phyloP scores from a whole-genome alignment of 1,140 invertebrate genomes.

The Drosophila eugracilis region DNA sequence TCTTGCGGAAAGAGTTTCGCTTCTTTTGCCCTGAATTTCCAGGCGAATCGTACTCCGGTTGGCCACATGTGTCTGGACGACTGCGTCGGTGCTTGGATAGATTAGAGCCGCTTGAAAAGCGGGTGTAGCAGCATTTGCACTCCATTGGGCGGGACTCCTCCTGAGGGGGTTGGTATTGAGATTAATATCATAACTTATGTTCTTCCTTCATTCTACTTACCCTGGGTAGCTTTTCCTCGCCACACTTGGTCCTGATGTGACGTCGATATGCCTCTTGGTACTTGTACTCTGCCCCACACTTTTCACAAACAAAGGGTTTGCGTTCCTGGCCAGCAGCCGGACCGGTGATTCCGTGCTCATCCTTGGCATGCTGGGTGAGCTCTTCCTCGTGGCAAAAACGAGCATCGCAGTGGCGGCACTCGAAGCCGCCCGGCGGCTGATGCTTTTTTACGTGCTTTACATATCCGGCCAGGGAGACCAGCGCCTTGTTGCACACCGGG shows the following conservation, averaged over 20 bases:
- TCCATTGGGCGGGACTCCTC: constrained; percentile 78
- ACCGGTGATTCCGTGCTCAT: constrained; percentile 40
- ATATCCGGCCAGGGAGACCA: constrained; percentile 73
- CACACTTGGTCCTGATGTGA: constrained; percentile 83
- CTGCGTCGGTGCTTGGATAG: constrained; percentile 84
- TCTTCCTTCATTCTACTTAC: neutral
- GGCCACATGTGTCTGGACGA: constrained; percentile 84
- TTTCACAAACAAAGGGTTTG: constrained; percentile 69
- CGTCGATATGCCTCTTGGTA: constrained; percentile 69
- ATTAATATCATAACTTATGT: neutral
- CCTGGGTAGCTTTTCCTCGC: constrained; percentile 45
- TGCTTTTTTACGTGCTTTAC: constrained; percentile 84
- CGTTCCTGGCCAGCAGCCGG: constrained; percentile 33
- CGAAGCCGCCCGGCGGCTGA: constrained; percentile 77
- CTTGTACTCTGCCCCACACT: constrained; percentile 83
- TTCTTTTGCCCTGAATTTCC: constrained; percentile 6
- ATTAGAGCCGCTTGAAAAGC: constrained; percentile 85
- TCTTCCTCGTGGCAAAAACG: constrained; percentile 68
- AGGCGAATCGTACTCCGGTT: constrained; percentile 64
- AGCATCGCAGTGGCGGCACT: constrained; percentile 69
- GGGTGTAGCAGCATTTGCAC: constrained; percentile 82
- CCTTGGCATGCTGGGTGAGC: constrained; percentile 64
- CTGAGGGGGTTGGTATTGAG: neutral
- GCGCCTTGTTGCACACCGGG: constrained; percentile 77
- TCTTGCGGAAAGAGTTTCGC: constrained; percentile 37